Evolutionary conservation across 2,888 invertebrate genomes (phyloP), one percentile per base, ranked within the genome.

Genomic region (Eupithecia pulchellata): DNA sequence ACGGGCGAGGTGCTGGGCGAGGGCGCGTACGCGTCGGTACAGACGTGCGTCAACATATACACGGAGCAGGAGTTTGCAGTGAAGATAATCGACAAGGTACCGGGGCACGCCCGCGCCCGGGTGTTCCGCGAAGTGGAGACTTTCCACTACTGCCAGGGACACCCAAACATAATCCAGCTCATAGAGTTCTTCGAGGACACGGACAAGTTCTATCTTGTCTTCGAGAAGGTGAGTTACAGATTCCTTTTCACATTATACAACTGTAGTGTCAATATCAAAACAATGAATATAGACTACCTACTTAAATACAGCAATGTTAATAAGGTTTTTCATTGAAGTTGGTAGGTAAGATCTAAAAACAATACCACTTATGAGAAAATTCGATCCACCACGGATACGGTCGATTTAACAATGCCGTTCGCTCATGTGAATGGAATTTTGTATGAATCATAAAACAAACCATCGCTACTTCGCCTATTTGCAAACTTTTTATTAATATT

Each of bases 81-180:
- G 78, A 99, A 99, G 96, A 97, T 98, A 86, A 99, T 99, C 87
- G 98, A 98, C 92, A 99, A 99, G 92, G 97, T 98, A 86, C 98
- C 98, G 80, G 98, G 98, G 78, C 98, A 99, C 94, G 98, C 98
- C 85, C 96, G 99, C 82, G 97, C 97, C 86, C 96, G 99, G 87
- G 98, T 99, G 84, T 98, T 99, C 95, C 98, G 99, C 84, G 99
- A 99, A 94, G 99, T 99, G 86, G 99, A 99, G 95, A 99, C 99
- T 79, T 99, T 99, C 96, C 98, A 99, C 95, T 98, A 99, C 94
- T 99, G 99, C 94, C 97, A 98, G 93, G 98, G 98, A 82, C 99
- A 99, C 95, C 97, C 98, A 75, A 98, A 99, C 92, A 99, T 99
- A 93, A 97, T 99, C 89, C 99, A 99, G 95, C 96, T 99, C 91